Evolutionary conservation across 1,140 invertebrate species (phyloP).

Genomic region (Danaus plexippus): DNA sequence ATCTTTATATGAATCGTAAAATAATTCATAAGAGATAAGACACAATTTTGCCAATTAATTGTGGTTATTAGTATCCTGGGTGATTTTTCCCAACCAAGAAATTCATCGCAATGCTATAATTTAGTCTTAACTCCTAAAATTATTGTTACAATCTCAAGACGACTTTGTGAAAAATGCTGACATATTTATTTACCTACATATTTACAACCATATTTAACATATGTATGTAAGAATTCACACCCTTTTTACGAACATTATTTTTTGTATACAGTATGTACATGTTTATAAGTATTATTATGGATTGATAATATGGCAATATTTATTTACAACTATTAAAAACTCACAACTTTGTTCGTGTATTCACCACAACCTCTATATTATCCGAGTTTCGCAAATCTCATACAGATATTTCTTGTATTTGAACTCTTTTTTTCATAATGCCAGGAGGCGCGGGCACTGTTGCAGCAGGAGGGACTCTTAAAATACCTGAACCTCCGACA

Average conservation of each 20-base stretch:
- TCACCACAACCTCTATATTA: conserved; percentile 56
- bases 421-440: conserved; percentile 86
- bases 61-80: too few relatives aligned
- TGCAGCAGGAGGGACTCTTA: conserved; percentile 73
- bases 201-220: conserved; percentile 29
- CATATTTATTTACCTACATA: conserved; percentile 26
- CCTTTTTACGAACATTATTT: conserved; percentile 13
- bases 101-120: too few relatives aligned
- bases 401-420: conserved; percentile 90
- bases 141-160: neutral
- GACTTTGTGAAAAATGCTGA: conserved; percentile 9
- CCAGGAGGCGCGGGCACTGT: conserved; percentile 81
- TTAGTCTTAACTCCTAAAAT: too few relatives aligned
- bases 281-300: conserved; percentile 17
- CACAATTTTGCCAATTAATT: too few relatives aligned
- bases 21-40: too few relatives aligned
- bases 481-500: conserved; percentile 60
- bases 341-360: conserved; percentile 64
- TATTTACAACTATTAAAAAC: conserved; percentile 39
- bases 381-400: conserved; percentile 70
- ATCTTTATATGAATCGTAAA: too few relatives aligned
- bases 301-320: conserved; percentile 13
- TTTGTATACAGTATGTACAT: conserved; percentile 44
- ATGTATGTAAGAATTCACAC: conserved; percentile 6
- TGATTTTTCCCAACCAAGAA: too few relatives aligned